Evolutionary conservation across 1,140 invertebrate species (phyloP).

Genomic region (Argopecten irradians): DNA sequence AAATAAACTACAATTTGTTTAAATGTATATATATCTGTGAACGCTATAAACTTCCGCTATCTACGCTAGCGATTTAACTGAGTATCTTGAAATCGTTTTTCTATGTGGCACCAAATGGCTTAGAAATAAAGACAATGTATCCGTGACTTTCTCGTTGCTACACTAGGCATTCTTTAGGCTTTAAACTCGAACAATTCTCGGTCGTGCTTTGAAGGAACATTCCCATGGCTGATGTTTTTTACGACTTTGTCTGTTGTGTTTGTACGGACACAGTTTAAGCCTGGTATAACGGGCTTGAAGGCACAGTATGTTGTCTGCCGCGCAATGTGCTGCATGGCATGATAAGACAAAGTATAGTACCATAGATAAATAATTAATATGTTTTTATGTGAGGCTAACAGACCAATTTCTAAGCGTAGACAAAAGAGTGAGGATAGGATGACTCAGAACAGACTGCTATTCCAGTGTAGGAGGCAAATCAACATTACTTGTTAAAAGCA

Average conservation of each 20-base stretch:
- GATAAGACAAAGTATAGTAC: background rate
- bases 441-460: conserved; percentile 14
- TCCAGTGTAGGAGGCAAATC: background rate
- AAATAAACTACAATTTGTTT: conserved; percentile 19
- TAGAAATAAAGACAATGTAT: background rate
- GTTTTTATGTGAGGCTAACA: background rate
- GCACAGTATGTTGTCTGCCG: conserved; percentile 11
- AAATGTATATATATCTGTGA: background rate
- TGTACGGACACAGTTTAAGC: background rate
- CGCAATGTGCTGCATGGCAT: background rate
- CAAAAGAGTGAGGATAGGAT: background rate
- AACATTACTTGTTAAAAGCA: conserved; percentile 11
- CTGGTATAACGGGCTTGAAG: conserved; percentile 4
- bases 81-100: background rate
- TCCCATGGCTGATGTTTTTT: background rate
- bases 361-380: conserved; percentile 4
- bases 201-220: conserved; percentile 1
- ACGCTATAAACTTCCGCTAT: background rate
- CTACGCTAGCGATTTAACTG: background rate
- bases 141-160: background rate
- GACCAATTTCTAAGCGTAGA: conserved; percentile 21
- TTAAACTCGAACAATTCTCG: background rate
- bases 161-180: background rate
- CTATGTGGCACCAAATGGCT: background rate
- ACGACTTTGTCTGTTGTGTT: background rate